phyloP scores from a whole-genome alignment of 2,797 vertebrate species.

The Mallotus villosus region DNA sequence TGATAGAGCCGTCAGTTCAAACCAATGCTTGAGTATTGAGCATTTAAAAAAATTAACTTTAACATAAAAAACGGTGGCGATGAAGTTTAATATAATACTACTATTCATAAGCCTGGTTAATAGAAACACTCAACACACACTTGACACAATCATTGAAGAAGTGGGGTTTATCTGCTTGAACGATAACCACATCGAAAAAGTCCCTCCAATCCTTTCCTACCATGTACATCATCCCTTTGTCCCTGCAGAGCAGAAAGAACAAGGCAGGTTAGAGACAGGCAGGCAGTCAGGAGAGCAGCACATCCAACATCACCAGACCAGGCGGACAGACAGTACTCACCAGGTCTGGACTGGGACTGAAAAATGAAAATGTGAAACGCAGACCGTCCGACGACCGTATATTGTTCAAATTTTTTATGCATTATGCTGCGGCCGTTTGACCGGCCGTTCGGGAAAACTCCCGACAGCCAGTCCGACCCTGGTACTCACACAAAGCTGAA shows the following conservation, averaged over 20 bases:
- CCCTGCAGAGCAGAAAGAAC: constrained; percentile 53
- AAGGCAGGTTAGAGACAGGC: background rate
- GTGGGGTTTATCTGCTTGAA: constrained; percentile 86
- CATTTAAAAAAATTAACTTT: background rate
- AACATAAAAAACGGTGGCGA: background rate
- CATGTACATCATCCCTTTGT: constrained; percentile 87
- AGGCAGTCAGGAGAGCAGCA: no score
- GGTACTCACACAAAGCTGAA: constrained; percentile 85
- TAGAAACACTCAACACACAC: constrained; percentile 64
- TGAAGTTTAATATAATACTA: background rate
- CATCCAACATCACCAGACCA: no score
- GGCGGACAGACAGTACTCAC: constrained; percentile 62
- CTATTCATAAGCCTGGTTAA: background rate
- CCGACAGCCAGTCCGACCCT: no score
- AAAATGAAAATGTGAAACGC: no score
- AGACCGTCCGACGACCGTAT: no score
- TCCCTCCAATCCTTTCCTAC: constrained; percentile 85
- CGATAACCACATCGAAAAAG: constrained; percentile 84
- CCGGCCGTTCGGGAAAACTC: no score
- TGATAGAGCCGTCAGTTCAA: background rate
- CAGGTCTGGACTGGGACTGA: no score
- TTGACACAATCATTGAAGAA: constrained; percentile 87
- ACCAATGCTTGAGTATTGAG: no score
- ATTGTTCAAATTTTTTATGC: no score
- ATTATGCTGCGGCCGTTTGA: no score